A percentile compares a stretch with the other conserved stretches of the same genome.
These are phyloP conservation scores for Oryzias woworae DNA, from an alignment of 2,113 vertebrate species.

Conservation along the genomic window DNA sequence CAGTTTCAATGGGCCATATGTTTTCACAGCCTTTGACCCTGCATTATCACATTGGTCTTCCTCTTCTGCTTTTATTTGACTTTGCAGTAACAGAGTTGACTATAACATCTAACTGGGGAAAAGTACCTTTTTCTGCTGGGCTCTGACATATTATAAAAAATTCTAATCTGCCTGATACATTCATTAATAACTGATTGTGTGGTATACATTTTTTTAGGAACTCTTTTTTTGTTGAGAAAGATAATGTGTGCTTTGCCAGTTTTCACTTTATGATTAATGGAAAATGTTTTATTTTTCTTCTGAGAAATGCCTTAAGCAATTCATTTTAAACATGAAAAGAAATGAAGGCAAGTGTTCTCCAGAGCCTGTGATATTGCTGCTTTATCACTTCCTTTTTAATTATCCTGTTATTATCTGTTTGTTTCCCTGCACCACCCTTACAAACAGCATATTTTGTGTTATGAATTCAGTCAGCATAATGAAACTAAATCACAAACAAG, in stretches of 20 bases:
- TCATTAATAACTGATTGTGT: slow-evolving; percentile 24
- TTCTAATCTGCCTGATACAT: slow-evolving; percentile 17
- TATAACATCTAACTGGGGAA: too few relatives aligned
- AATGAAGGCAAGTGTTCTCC: slow-evolving; percentile 18
- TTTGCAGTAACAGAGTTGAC: too few relatives aligned
- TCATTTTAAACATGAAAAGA: slow-evolving; percentile 24
- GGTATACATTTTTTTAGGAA: slow-evolving; percentile 12
- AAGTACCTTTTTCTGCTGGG: slow-evolving; percentile 1
- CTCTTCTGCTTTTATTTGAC: too few relatives aligned
- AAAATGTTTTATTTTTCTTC: slow-evolving; percentile 6
- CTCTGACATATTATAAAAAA: neutral
- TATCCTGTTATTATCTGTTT: slow-evolving; percentile 7
- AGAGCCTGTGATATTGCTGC: slow-evolving; percentile 7
- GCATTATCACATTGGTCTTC: too few relatives aligned
- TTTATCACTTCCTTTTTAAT: slow-evolving; percentile 15
- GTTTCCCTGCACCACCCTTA: slow-evolving; percentile 2
- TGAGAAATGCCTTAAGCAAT: slow-evolving; percentile 31
- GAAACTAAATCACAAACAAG: slow-evolving; percentile 19
- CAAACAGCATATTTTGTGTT: slow-evolving; percentile 9
- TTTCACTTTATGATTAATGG: slow-evolving; percentile 31
- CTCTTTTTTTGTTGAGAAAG: neutral
- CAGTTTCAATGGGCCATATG: too few relatives aligned
- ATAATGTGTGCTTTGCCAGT: slow-evolving; percentile 20
- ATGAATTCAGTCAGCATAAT: slow-evolving; percentile 11
- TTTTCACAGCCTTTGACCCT: too few relatives aligned